Base-by-base conservation (phyloP, 2,113 vertebrate species). In the Antennarius striatus region DNA sequence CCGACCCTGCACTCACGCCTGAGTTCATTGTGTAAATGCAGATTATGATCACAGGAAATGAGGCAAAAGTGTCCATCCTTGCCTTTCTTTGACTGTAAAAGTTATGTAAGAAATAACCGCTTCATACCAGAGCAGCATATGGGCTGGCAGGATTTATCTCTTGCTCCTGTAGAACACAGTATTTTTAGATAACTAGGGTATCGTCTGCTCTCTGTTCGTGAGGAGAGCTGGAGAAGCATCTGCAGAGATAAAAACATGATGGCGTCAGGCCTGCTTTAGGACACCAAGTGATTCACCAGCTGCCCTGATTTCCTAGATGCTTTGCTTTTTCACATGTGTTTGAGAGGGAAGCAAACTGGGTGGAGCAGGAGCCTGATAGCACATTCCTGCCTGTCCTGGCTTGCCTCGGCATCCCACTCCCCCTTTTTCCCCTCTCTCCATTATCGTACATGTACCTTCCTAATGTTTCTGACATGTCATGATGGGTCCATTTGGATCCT, bases 341-440 rank as follows among this genome's bases (percentile, higher is more conserved):
- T 40, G 53, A 22, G 65, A 60, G 70, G 15, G 64, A 73, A 60
- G 61, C 57, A 67, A 71, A 73, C 61, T 59, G 66, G 73, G 51
- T 39, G 48, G 71, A 66, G 71, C 45, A 22, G 1, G 30, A 75
- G 66, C 59, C 60, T 72, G 64, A 69, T 75, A 17, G 16, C 48
- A 45, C 69, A 80, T 84, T 80, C 69, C 75, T 78, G 64, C 48
- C 50, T 71, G 69, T 61, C 54, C 50, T 57, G 56, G 43, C 77
- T 79, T 75, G 17, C 78, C 71, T 68, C 60, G 3, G 2, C 56
- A 29, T 8, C 3, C 56, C 52, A 53, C 63, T 43, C 22, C 14
- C 36, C 48, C n/a, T 40, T 4, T 46, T 46, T 32, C 62, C 4
- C 13, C 10, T 62, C 42, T 10, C 49, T 47, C 15, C 29, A 0